Evolutionary conservation across 2,888 invertebrate species (phyloP).

Genomic region (Lasioglossum zephyrum): DNA sequence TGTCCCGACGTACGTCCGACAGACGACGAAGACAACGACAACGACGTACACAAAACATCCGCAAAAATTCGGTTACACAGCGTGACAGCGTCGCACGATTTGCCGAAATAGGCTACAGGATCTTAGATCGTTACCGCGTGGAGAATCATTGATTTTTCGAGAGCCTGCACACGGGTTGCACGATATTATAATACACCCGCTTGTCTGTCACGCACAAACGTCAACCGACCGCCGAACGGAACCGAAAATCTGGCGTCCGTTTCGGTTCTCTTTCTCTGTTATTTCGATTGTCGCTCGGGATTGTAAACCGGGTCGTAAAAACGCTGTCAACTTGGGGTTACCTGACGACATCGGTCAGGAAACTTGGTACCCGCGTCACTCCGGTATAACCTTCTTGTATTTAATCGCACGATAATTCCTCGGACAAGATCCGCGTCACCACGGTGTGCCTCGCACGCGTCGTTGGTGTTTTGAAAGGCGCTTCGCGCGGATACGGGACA

Average conservation of each 20-base stretch:
- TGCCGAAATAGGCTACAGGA: slow-evolving; percentile 15
- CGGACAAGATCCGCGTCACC: slow-evolving; percentile 54
- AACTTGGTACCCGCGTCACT: slow-evolving; percentile 48
- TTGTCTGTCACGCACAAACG: slow-evolving; percentile 43
- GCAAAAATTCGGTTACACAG: not conserved
- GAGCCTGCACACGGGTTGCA: not conserved
- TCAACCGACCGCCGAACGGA: slow-evolving; percentile 24
- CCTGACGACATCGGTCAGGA: slow-evolving; percentile 70
- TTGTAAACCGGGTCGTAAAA: slow-evolving; percentile 33
- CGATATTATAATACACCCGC: slow-evolving; percentile 20
- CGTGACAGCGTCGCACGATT: slow-evolving; percentile 25
- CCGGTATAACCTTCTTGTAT: slow-evolving; percentile 30
- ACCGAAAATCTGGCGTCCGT: slow-evolving; percentile 30
- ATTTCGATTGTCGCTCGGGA: not conserved
- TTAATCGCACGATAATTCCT: slow-evolving; percentile 42
- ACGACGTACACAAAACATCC: slow-evolving; percentile 31
- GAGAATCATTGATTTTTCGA: slow-evolving; percentile 42
- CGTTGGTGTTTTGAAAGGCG: slow-evolving; percentile 81
- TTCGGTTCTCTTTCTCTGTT: not conserved
- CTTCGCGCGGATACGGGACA: slow-evolving; percentile 77
- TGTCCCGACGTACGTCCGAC: slow-evolving; percentile 37
- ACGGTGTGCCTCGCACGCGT: slow-evolving; percentile 75
- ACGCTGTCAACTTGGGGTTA: slow-evolving; percentile 58
- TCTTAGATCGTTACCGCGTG: slow-evolving; percentile 30
- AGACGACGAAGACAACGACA: not conserved